Evolutionary conservation across 2,888 invertebrate genomes (phyloP), one percentile per base, ranked within the genome.

Genomic region (Bruchidius siliquastri): DNA sequence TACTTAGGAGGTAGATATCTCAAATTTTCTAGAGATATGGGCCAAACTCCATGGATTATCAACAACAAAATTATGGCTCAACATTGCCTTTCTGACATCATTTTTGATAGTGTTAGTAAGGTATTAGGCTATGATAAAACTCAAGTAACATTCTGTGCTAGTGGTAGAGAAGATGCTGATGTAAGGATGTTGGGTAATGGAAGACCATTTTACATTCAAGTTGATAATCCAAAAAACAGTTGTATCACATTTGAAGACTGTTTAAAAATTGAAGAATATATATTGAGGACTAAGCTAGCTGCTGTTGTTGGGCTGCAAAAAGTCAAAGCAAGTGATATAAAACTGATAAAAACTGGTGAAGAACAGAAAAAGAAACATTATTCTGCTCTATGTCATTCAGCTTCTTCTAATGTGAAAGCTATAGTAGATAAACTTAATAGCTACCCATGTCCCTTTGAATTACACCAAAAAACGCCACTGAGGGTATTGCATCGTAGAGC

Each of bases 111-210:
- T 10, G 87, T 97, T 21, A 88, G 90, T 0, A 86, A 90, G 21
- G 83, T 89, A 22, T 91, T 92, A 78, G 88, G 87, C 90, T 90
- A 86, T 86, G 90, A 67, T 20, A 67, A 21, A 20, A 13, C 22
- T 68, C 68, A 68, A 21, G 77, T 86, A 76, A 94, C 93, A 83
- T 96, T 98, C 87, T 91, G 94, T 79, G 91, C 97, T 1, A 97
- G 98, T 72, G 98, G 99, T 0, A 89, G 99, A 67, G 99, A 99
- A 87, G 99, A 99, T 87, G 96, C 98, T 0, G 99, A 99, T 87
- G 99, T 99, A 0, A 89, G 97, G 74, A 98, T 96, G 87, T 87
- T 99, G 76, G 96, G 97, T 0, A 89, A 91, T 75, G 99, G 99
- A 0, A 88, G 99, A 10, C 99, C 99, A 0, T 99, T 99, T 88